These are phyloP conservation scores for Rhyzopertha dominica DNA, from an alignment of 1,140 invertebrate genomes.

Conservation along the genomic window DNA sequence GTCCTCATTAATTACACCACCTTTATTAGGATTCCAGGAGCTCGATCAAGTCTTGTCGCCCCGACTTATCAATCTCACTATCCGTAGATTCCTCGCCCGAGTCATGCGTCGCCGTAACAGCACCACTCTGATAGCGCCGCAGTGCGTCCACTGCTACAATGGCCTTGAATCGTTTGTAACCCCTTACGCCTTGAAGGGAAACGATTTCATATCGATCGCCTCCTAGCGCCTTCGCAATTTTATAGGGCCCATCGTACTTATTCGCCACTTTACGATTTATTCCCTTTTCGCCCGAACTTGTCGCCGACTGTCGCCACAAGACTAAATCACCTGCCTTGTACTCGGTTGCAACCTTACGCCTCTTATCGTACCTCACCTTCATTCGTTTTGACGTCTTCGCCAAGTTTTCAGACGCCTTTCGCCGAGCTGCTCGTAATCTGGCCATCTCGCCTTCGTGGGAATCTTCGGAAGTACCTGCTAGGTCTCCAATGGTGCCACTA, in stretches of 20 bases:
- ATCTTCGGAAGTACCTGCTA: too few relatives aligned
- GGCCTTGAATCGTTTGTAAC: slow-evolving; percentile 17
- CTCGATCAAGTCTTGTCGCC: slow-evolving; percentile 2
- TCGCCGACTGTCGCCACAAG: slow-evolving; percentile 11
- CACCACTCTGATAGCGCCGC: slow-evolving; percentile 8
- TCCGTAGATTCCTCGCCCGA: not conserved
- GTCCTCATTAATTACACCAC: slow-evolving; percentile 16
- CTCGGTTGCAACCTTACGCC: slow-evolving; percentile 13
- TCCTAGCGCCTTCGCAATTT: slow-evolving; percentile 31
- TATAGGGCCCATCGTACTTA: slow-evolving; percentile 26
- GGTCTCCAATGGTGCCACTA: not conserved
- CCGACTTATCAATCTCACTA: not conserved
- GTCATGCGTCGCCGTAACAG: not conserved
- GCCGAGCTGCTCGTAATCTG: not conserved
- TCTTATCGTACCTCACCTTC: slow-evolving; percentile 14
- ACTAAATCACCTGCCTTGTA: slow-evolving; percentile 21
- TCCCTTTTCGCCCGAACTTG: slow-evolving; percentile 6
- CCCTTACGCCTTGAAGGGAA: slow-evolving; percentile 12
- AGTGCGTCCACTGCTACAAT: slow-evolving; percentile 10
- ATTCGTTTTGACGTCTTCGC: slow-evolving; percentile 1
- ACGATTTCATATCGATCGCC: slow-evolving; percentile 36
- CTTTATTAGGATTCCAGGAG: too few relatives aligned
- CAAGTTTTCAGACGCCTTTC: not conserved
- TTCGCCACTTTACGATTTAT: slow-evolving; percentile 12
- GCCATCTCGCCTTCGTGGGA: slow-evolving; percentile 1